These are phyloP conservation scores for Antheraea assamensis DNA, from an alignment of 2,888 invertebrate species.

Conservation along the genomic window DNA sequence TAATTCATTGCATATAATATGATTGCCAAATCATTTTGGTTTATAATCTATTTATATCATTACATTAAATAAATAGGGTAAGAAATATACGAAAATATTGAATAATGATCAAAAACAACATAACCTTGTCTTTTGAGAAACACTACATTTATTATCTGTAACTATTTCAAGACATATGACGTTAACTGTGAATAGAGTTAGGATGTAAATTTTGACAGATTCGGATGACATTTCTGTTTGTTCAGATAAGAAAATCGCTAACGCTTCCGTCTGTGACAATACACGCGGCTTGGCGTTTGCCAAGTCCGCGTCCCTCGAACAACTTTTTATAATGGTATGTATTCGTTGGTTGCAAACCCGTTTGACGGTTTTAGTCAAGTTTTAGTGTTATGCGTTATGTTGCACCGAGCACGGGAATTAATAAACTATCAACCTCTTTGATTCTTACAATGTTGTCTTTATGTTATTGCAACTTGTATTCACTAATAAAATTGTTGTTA, in stretches of 20 bases:
- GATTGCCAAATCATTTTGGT: not conserved
- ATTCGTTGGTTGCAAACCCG: conserved; percentile 40
- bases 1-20: not conserved
- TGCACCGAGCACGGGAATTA: conserved; percentile 57
- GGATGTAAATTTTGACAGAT: not conserved
- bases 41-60: no score
- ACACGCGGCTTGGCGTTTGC: conserved; percentile 38
- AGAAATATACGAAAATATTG: not conserved
- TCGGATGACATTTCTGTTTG: not conserved
- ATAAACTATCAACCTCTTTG: conserved; percentile 35
- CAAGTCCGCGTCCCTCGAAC: conserved; percentile 31
- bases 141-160: not conserved
- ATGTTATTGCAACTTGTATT: conserved; percentile 10
- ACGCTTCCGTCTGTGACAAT: conserved; percentile 10
- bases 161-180: not conserved
- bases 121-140: not conserved
- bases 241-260: not conserved
- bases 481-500: not conserved
- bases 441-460: conserved; percentile 20
- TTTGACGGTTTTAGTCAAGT: conserved; percentile 36
- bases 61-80: not conserved
- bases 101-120: not conserved
- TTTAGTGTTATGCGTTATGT: conserved; percentile 40
- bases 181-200: not conserved
- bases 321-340: conserved; percentile 37